phyloP scores from a whole-genome alignment of 2,113 vertebrate species.

The Speoplatyrhinus poulsoni region DNA sequence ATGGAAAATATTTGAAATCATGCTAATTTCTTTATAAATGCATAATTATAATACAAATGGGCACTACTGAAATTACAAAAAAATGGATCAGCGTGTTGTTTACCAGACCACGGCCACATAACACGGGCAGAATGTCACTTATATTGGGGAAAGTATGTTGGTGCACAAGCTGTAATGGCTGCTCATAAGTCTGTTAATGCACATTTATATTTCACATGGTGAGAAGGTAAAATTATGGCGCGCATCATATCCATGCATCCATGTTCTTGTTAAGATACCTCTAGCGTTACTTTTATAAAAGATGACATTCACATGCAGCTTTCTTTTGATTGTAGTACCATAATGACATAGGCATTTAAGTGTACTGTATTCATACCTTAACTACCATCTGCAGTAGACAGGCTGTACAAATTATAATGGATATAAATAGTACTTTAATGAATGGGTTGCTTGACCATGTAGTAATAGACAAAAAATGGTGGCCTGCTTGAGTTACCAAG shows the following conservation, averaged over 20 bases:
- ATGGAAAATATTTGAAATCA: conserved; percentile 8
- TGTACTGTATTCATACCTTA: conserved; percentile 35
- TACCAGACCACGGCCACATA: conserved; percentile 17
- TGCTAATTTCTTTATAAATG: conserved; percentile 17
- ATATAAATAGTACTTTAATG: conserved; percentile 30
- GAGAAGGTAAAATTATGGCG: conserved; percentile 20
- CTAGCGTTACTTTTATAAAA: conserved; percentile 46
- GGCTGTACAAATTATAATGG: conserved; percentile 30
- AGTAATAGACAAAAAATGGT: conserved; percentile 20
- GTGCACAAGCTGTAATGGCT: conserved; percentile 20
- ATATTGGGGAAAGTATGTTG: conserved; percentile 27
- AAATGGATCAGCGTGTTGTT: neutral
- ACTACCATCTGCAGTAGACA: conserved; percentile 22
- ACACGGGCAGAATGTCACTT: conserved; percentile 13
- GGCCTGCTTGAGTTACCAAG: conserved; percentile 33
- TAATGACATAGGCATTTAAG: conserved; percentile 56
- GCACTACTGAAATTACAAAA: conserved; percentile 37
- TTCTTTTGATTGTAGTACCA: conserved; percentile 32
- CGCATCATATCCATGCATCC: conserved; percentile 2
- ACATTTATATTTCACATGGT: conserved; percentile 43
- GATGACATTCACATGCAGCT: conserved; percentile 22
- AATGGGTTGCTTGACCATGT: conserved; percentile 43
- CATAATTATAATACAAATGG: conserved; percentile 6
- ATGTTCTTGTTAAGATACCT: conserved; percentile 50
- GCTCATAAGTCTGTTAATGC: conserved; percentile 19